phyloP scores from a whole-genome alignment of 2,797 vertebrate genomes.

The Muscicapa striata region DNA sequence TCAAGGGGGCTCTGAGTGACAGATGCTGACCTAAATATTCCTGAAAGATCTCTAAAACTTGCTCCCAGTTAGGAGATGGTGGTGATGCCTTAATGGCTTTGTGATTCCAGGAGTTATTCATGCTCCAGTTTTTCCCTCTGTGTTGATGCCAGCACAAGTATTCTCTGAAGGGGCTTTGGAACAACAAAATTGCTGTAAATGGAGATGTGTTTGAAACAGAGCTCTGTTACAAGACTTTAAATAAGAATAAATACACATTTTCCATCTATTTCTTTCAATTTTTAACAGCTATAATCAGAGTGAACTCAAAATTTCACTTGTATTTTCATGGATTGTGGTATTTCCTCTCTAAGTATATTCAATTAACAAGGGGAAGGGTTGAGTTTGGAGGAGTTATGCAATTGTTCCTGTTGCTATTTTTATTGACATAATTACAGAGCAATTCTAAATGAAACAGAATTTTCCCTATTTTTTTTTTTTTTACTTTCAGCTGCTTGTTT shows the following conservation, averaged over 20 bases:
- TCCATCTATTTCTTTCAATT: not conserved
- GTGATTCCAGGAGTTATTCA: slow-evolving; percentile 64
- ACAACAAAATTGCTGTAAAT: not conserved
- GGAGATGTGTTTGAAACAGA: not conserved
- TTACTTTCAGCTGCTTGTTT: not conserved
- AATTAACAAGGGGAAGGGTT: not conserved
- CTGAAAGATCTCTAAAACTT: slow-evolving; percentile 50
- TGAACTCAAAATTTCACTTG: not conserved
- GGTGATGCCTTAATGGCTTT: slow-evolving; percentile 63
- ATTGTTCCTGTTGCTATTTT: not conserved
- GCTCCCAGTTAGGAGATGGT: slow-evolving; percentile 47
- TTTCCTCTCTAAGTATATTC: not conserved
- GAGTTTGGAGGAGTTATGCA: slow-evolving; percentile 5
- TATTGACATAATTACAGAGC: not conserved
- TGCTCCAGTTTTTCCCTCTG: slow-evolving; percentile 61
- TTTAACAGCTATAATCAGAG: not conserved
- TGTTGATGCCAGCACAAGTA: slow-evolving; percentile 12
- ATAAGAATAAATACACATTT: not conserved
- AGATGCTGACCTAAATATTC: slow-evolving; percentile 65
- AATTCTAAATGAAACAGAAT: not conserved
- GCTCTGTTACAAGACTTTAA: not conserved
- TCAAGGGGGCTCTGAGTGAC: slow-evolving; percentile 24
- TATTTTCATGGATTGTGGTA: not conserved
- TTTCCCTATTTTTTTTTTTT: not conserved
- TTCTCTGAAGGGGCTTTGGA: not conserved